Base-by-base conservation (phyloP, 2,888 invertebrate genomes). In the Leptinotarsa juncta region DNA sequence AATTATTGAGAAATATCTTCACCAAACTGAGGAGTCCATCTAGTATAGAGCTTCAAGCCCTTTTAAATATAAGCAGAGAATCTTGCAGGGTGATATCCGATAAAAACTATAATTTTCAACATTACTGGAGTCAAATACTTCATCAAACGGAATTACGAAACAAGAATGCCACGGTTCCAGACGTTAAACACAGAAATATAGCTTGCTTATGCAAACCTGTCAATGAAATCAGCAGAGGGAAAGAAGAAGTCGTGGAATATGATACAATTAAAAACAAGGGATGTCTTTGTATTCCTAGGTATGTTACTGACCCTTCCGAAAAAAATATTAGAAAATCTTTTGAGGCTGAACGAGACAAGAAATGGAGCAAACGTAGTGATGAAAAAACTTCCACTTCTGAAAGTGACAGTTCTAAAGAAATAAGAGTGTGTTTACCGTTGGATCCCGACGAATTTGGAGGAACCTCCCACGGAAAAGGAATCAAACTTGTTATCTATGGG, bases 401-500 rank as follows among this genome's bases (percentile, higher is more conserved):
- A 2, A 57, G n/a, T 18, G 23, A n/a, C 32, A 32, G 12, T 53
- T 18, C 69, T 4, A 57, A 69, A 10, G 20, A 57, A 57, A 57
- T 69, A 42, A 57, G 42, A 48, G 69, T 69, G 1, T 69, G 69
- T 18, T 10, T 69, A 60, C 69, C 69, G 4, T 5, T 69, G 20
- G 60, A 69, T 23, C 57, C 53, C 20, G 69, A 49, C 3, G 57
- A 69, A 16, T 20, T 69, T 3, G 48, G 69, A 48, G 57, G 57
- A 48, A 42, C 26, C 16, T 53, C n/a, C 15, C 20, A 32, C 0
- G 69, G 42, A 42, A 69, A 69, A 60, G 53, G 53, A 10, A 57
- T 69, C 48, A 69, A 69, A 48, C 49, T 69, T 16, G 57, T 69
- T 16, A 69, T 69, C 10, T 69, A 57, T 53, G 69, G 60, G 23